Percentiles rank a stretch among this genome's conserved stretches.
These are phyloP conservation scores for Helostoma temminkii DNA, from an alignment of 2,797 vertebrate genomes.

Conservation along the genomic window DNA sequence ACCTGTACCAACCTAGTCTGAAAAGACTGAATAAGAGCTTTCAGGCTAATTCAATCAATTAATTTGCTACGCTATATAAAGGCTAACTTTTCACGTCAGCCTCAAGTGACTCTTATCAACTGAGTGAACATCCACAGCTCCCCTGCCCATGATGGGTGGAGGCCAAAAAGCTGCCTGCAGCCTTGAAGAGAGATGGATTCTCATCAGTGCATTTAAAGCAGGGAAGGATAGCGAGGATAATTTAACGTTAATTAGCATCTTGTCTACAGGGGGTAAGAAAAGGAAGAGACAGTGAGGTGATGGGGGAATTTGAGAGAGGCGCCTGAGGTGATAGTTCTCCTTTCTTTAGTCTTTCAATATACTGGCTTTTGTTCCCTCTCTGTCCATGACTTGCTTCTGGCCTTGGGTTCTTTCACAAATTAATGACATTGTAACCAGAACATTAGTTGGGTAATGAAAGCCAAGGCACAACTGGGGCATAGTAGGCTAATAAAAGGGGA, in stretches of 20 bases:
- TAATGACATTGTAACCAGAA: constrained; percentile 77
- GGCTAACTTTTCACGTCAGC: constrained; percentile 37
- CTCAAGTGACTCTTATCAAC: constrained; percentile 43
- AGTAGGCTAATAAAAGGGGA: constrained; percentile 54
- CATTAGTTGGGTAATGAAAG: constrained; percentile 77
- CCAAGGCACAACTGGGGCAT: constrained; percentile 51
- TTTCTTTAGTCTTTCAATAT: constrained; percentile 67
- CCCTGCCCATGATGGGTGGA: constrained; percentile 14
- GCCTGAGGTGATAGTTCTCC: constrained; percentile 62
- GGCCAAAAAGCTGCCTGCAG: constrained; percentile 32
- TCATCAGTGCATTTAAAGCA: constrained; percentile 57
- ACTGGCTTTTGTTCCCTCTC: constrained; percentile 65
- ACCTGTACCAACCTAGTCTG: constrained; percentile 9
- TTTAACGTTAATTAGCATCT: constrained; percentile 75
- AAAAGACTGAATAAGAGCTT: constrained; percentile 22
- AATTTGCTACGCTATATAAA: constrained; percentile 60
- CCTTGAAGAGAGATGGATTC: constrained; percentile 54
- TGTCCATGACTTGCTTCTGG: constrained; percentile 56
- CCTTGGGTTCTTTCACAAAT: constrained; percentile 70
- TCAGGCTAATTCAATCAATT: constrained; percentile 38
- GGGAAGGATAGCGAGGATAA: constrained; percentile 57
- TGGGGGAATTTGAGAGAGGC: constrained; percentile 26
- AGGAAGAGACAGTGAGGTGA: constrained; percentile 40
- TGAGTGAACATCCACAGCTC: constrained; percentile 20
- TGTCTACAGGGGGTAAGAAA: constrained; percentile 61